These are phyloP conservation scores for Hypselothyrea guttata DNA, from an alignment of 2,888 invertebrate genomes.

Conservation along the genomic window DNA sequence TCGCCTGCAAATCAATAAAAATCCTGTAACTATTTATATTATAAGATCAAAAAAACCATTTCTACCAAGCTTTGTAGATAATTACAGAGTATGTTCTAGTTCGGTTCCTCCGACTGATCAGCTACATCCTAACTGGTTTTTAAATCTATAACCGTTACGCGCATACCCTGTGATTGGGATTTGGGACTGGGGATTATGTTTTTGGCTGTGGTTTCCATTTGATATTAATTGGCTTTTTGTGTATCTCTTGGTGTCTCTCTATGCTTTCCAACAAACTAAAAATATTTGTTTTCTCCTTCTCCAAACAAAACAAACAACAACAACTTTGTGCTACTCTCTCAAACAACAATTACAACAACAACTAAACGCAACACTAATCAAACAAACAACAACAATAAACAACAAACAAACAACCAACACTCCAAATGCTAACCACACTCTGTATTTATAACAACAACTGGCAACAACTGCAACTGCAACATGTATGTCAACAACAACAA, in stretches of 20 bases:
- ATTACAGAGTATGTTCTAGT: no score
- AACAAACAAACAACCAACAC: constrained; percentile 32
- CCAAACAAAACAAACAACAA: constrained; percentile 40
- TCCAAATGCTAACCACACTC: constrained; percentile 60
- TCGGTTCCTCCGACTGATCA: no score
- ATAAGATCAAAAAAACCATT: no score
- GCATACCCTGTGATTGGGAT: no score
- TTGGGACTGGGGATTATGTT: no score
- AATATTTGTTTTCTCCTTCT: no score
- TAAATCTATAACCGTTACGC: no score
- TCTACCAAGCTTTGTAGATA: no score
- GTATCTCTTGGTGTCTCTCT: constrained; percentile 57
- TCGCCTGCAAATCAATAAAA: no score
- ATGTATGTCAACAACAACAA: constrained; percentile 37
- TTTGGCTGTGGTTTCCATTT: no score
- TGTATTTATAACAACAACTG: constrained; percentile 45
- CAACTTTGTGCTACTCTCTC: constrained; percentile 23
- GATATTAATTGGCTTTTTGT: constrained; percentile 64
- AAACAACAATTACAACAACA: constrained; percentile 2
- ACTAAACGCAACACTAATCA: constrained; percentile 20
- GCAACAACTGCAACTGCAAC: constrained; percentile 28
- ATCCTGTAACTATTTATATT: no score
- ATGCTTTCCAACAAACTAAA: constrained; percentile 47
- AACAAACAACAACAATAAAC: constrained; percentile 15
- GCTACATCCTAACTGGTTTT: no score